Base-by-base conservation (phyloP, 2,888 invertebrate species). In the Sesia apiformis region DNA sequence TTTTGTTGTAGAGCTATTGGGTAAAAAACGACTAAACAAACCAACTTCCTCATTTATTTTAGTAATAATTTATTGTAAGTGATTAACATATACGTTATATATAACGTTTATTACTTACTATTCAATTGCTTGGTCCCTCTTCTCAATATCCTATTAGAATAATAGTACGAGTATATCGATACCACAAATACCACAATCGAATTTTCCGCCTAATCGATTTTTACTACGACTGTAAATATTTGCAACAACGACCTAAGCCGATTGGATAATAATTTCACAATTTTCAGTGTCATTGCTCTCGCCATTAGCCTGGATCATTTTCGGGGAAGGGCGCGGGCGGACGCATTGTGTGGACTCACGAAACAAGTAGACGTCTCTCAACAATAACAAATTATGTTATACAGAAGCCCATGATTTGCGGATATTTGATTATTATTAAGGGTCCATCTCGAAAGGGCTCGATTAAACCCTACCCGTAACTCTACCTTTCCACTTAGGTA, bases 351-450 rank as follows among this genome's bases (percentile, higher is more conserved):
- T 46, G 8, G 46, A 8, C 46, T 46, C n/a, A 46, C 46, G 38
- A 50, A 50, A 50, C 50, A 50, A 50, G 50, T 38, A 50, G 50
- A 38, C 39, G 39, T 38, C 39, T 38, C 50, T 23, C 46, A 23
- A 46, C 46, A 50, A 56, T 56, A 55, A 60, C 56, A 61, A 66
- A 61, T 64, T 66, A 55, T 58, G 57, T 65, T 62, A 63, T 59
- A 55, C 54, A 58, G 61, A 61, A 62, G 60, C 65, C 68, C 70
- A 72, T 77, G 76, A 81, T 82, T 78, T 77, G 72, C 70, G 76
- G 69, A 73, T 80, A 81, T 81, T 80, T 75, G 80, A 81, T 84
- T 76, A 78, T 75, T 72, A 76, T 72, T 52, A 78, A 70, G 67
- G 67, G 74, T 65, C 68, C 66, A 66, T 58, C 66, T 69, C 63